phyloP scores from a whole-genome alignment of 2,797 vertebrate species.

The Ctenosaura bakeri region DNA sequence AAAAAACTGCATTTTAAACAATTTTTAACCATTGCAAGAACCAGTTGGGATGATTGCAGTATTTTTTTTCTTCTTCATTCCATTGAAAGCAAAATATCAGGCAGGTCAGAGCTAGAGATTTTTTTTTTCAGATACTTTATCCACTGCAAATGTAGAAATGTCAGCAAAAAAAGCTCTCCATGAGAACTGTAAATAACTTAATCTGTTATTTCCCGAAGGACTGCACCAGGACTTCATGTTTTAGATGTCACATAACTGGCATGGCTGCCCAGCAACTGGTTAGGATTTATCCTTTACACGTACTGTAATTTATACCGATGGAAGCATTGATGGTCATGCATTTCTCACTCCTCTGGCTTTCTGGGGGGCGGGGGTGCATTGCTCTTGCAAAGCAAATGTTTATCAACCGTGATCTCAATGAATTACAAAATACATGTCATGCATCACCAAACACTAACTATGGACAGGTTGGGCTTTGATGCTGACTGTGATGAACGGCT shows the following conservation, averaged over 20 bases:
- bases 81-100: not conserved
- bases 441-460: not conserved
- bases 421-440: slow-evolving; percentile 36
- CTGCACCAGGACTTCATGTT: slow-evolving; percentile 28
- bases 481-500: not conserved
- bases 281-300: slow-evolving; percentile 50
- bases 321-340: slow-evolving; percentile 53
- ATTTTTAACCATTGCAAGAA: not conserved
- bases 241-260: slow-evolving; percentile 38
- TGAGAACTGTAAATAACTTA: slow-evolving; percentile 40
- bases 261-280: slow-evolving; percentile 21
- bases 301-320: slow-evolving; percentile 67
- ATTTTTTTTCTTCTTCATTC: rapidly evolving
- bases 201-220: slow-evolving; percentile 38
- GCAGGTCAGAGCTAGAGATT: not conserved
- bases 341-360: slow-evolving; percentile 43
- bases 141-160: not conserved
- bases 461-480: not conserved
- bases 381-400: slow-evolving; percentile 55
- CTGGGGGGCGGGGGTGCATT: slow-evolving; percentile 43
- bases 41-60: not conserved
- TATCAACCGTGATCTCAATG: slow-evolving; percentile 49
- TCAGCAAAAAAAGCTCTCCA: not conserved
- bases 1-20: too few species aligned
- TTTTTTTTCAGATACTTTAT: not conserved